phyloP scores from a whole-genome alignment of 2,113 vertebrate species.

The Cephalopholis sonnerati region DNA sequence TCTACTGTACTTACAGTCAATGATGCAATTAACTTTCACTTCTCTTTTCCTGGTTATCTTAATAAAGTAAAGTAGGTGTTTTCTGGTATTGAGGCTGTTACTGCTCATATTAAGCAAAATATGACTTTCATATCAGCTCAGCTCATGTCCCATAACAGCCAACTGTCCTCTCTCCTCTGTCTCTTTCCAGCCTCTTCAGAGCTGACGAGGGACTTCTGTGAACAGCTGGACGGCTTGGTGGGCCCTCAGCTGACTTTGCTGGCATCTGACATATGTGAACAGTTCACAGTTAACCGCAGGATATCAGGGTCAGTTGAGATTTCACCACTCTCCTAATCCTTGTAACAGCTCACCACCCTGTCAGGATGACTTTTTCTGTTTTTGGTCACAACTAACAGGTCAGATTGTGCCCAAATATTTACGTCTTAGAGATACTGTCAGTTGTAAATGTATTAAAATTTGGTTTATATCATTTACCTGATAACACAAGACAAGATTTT shows the following conservation, averaged over 20 bases:
- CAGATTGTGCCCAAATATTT: too few species aligned
- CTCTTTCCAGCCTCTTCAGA: constrained; percentile 87
- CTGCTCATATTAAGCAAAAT: constrained; percentile 10
- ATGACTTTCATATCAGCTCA: not conserved
- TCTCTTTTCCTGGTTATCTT: not conserved
- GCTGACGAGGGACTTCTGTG: constrained; percentile 93
- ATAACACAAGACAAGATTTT: not conserved
- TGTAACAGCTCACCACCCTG: not conserved
- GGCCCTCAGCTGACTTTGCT: constrained; percentile 97
- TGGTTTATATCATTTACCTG: too few species aligned
- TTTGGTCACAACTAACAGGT: not conserved
- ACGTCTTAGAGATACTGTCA: too few species aligned
- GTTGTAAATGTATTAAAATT: too few species aligned
- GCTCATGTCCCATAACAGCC: not conserved
- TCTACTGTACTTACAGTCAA: not conserved
- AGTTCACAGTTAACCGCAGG: constrained; percentile 96
- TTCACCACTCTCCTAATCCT: not conserved
- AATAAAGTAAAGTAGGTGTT: not conserved
- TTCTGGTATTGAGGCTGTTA: not conserved
- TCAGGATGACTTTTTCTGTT: not conserved
- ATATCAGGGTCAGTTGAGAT: constrained; percentile 90
- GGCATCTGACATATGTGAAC: constrained; percentile 98
- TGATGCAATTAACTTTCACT: not conserved
- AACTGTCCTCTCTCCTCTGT: not conserved
- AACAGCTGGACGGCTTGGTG: constrained; percentile 93